A percentile compares a stretch with the other conserved stretches of the same genome.
phyloP scores from a whole-genome alignment of 2,113 vertebrate species.

The Platycercus adscitus region DNA sequence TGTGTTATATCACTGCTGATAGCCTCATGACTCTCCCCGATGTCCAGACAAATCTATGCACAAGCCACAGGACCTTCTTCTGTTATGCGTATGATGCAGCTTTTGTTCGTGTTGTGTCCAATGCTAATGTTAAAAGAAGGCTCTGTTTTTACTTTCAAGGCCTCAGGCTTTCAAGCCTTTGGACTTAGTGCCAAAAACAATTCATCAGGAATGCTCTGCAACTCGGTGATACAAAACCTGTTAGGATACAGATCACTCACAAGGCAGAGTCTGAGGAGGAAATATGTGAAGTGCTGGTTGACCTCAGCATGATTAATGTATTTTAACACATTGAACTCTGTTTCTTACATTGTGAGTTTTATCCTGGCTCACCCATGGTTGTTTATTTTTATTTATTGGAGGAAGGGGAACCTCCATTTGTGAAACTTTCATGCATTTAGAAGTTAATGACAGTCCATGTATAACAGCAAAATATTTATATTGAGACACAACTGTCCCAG shows the following conservation, averaged over 20 bases:
- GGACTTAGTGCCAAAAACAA: conserved; percentile 79
- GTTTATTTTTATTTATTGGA: conserved; percentile 58
- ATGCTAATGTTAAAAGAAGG: conserved; percentile 67
- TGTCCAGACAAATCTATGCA: background rate
- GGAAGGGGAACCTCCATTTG: background rate
- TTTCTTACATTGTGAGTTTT: conserved; percentile 41
- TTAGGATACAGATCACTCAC: conserved; percentile 76
- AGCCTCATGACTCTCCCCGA: background rate
- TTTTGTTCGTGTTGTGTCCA: conserved; percentile 70
- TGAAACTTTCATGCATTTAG: conserved; percentile 5
- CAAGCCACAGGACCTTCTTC: conserved; percentile 48
- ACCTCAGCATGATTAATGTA: conserved; percentile 81
- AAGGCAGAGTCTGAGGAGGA: conserved; percentile 72
- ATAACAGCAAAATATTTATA: conserved; percentile 38
- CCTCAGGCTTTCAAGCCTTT: conserved; percentile 76
- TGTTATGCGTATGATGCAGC: conserved; percentile 44
- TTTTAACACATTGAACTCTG: conserved; percentile 78
- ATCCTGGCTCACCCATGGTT: conserved; percentile 12
- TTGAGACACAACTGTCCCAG: background rate
- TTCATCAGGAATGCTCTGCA: conserved; percentile 78
- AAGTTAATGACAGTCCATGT: conserved; percentile 1
- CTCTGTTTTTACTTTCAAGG: conserved; percentile 80
- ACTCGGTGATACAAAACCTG: conserved; percentile 72
- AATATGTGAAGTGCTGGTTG: conserved; percentile 68
- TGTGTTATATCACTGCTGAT: background rate